Conservation (phyloP, 2,113 vertebrate species). For the Phyllopteryx taeniolatus region DNA sequence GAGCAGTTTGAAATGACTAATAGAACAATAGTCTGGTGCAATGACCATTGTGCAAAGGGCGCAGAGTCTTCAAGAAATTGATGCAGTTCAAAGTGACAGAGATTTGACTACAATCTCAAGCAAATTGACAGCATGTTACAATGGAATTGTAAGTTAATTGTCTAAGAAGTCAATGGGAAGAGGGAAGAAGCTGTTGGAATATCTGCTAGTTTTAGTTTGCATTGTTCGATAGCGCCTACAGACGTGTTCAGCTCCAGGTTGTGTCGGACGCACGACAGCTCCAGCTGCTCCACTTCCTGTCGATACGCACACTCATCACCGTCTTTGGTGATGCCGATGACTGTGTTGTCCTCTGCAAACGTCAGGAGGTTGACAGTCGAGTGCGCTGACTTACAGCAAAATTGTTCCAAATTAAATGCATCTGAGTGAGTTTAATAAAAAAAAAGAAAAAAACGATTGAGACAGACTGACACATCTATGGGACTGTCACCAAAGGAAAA, state of each 20-base stretch:
- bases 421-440: background rate
- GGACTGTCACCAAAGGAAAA: constrained; percentile 7
- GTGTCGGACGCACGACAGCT: background rate
- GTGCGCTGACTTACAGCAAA: background rate
- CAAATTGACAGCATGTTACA: no score
- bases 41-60: no score
- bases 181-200: no score
- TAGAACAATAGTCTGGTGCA: no score
- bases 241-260: background rate
- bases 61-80: no score
- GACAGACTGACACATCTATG: constrained; percentile 12
- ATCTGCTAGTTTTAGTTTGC: no score
- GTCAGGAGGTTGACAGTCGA: background rate
- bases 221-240: no score
- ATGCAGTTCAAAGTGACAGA: no score
- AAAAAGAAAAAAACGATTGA: constrained; percentile 7
- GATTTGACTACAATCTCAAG: no score
- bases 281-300: background rate
- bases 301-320: background rate
- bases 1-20: no score
- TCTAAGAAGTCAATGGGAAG: no score
- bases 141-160: no score
- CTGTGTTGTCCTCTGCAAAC: background rate
- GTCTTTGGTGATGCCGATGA: background rate
- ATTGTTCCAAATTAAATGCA: background rate